A percentile compares a stretch with the other conserved stretches of the same genome.
Conservation (phyloP, 2,888 invertebrate species). For the Idaea biselata region DNA sequence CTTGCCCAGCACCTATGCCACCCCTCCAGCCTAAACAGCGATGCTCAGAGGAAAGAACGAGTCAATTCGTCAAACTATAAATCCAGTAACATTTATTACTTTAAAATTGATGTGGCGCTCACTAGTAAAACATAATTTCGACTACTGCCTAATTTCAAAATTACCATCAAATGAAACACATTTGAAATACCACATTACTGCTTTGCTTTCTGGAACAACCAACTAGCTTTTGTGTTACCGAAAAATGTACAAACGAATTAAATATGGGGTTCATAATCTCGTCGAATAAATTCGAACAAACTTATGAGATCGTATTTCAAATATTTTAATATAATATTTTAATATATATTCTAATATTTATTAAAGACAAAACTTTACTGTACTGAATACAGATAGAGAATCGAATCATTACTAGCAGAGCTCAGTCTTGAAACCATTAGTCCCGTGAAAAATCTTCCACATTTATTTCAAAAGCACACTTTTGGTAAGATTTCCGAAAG, state of each 20-base stretch:
- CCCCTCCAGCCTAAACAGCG: background rate
- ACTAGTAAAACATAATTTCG: slow-evolving; percentile 35
- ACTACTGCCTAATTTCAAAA: slow-evolving; percentile 6
- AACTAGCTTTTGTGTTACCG: background rate
- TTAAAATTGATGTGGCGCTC: background rate
- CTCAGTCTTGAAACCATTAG: too few species aligned
- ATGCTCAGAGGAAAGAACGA: background rate
- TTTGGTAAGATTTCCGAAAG: too few species aligned
- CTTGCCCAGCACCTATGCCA: too few species aligned
- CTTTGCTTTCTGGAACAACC: background rate
- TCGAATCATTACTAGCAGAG: too few species aligned
- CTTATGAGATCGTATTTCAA: too few species aligned
- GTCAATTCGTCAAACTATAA: background rate
- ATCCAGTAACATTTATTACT: background rate
- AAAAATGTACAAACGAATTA: background rate
- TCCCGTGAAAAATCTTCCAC: too few species aligned
- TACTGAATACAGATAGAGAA: too few species aligned
- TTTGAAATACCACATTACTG: background rate
- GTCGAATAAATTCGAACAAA: too few species aligned
- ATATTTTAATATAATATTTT: too few species aligned
- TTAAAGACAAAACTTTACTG: too few species aligned
- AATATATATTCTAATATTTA: too few species aligned
- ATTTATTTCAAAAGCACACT: too few species aligned
- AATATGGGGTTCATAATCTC: background rate
- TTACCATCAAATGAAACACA: slow-evolving; percentile 10